These are phyloP conservation scores for Anastrepha ludens DNA, from an alignment of 1,140 invertebrate species.

Conservation along the genomic window DNA sequence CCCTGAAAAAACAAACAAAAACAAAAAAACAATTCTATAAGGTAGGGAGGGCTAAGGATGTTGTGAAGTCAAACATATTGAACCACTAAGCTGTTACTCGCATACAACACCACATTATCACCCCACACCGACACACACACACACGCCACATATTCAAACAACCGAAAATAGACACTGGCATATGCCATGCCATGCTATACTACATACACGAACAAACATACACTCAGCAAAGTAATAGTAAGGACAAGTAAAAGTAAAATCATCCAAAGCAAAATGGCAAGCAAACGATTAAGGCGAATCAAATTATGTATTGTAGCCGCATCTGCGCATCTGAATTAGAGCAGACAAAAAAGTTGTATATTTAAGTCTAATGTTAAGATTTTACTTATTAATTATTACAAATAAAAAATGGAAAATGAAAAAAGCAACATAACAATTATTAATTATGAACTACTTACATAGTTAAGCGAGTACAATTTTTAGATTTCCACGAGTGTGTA, in stretches of 20 bases:
- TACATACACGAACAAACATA: background rate
- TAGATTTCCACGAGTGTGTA: constrained; percentile 40
- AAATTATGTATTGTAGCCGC: constrained; percentile 31
- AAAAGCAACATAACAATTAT: constrained; percentile 27
- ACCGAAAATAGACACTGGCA: background rate
- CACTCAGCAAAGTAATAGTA: constrained; percentile 19
- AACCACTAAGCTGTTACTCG: background rate
- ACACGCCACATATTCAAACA: background rate
- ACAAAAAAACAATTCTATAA: background rate
- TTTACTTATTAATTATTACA: constrained; percentile 50
- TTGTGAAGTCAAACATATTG: background rate
- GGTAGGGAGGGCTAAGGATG: background rate
- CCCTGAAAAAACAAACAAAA: background rate
- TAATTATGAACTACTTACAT: constrained; percentile 25
- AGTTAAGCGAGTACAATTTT: constrained; percentile 48
- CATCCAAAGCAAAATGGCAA: background rate
- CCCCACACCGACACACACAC: background rate
- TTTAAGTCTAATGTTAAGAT: constrained; percentile 44
- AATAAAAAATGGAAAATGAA: constrained; percentile 3
- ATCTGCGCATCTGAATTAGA: constrained; percentile 17
- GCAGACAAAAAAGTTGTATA: constrained; percentile 32
- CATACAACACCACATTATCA: background rate
- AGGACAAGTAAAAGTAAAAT: background rate
- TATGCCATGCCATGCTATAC: background rate
- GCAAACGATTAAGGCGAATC: constrained; percentile 2